Percentiles rank a stretch among this genome's conserved stretches.
These are phyloP conservation scores for Goniozus legneri DNA, from an alignment of 1,140 invertebrate species.

Conservation along the genomic window DNA sequence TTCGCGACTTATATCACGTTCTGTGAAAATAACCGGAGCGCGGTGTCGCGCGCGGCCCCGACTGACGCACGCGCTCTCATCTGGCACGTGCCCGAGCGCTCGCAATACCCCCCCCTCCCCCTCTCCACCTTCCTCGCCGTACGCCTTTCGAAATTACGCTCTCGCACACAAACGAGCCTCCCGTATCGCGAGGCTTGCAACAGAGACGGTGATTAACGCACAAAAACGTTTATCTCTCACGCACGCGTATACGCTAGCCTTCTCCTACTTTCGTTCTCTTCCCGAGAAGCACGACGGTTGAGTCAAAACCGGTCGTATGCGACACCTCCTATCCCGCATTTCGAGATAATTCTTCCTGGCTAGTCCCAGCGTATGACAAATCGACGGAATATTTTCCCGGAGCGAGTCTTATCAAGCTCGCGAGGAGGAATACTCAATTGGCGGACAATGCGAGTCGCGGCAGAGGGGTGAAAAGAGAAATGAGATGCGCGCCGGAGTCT, in stretches of 20 bases:
- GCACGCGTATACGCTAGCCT: constrained; percentile 9
- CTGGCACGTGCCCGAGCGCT: constrained; percentile 38
- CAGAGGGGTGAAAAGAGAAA: no score
- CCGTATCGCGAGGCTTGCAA: constrained; percentile 12
- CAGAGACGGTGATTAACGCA: constrained; percentile 29
- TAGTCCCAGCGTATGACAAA: no score
- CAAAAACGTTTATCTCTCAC: constrained; percentile 28
- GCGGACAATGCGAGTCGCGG: no score
- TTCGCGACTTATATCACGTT: constrained; percentile 31
- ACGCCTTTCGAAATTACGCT: constrained; percentile 33
- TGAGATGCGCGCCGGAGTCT: no score
- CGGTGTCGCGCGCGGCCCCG: constrained; percentile 29
- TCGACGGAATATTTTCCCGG: no score
- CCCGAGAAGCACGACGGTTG: constrained; percentile 17
- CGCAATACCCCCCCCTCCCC: background rate
- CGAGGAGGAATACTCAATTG: no score
- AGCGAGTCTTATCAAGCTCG: no score
- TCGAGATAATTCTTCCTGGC: no score
- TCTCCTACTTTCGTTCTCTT: no score
- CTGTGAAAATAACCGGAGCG: constrained; percentile 44
- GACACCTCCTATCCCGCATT: no score
- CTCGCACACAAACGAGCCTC: no score
- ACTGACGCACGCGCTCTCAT: constrained; percentile 37
- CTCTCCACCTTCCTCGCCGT: constrained; percentile 1
- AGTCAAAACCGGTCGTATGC: no score